Evolutionary conservation across 2,888 invertebrate genomes (phyloP), one percentile per base, ranked within the genome.

Genomic region (Phyllotreta striolata): DNA sequence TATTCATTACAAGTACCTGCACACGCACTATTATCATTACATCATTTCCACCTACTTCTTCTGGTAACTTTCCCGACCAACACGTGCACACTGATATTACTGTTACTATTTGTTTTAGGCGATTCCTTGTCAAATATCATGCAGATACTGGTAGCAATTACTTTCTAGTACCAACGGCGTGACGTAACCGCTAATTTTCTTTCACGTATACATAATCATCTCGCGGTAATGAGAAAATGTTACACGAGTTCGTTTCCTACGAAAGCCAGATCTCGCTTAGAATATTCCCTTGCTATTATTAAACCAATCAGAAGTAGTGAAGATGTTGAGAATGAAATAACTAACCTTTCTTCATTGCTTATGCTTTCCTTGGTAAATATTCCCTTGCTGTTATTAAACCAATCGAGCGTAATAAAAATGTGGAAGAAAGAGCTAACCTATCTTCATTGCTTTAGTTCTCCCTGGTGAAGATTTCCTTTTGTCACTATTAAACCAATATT

Each of bases 391-490:
- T n/a, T n/a, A n/a, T n/a, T n/a, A n/a, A n/a, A n/a, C n/a, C n/a
- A n/a, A n/a, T n/a, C n/a, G n/a, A n/a, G n/a, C n/a, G n/a, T n/a
- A n/a, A n/a, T n/a, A n/a, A 0, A 38, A 57, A 10, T 9, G 10
- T 1, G 34, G 2, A 35, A 0, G n/a, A 1, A 34, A 9, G 12
- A 6, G 49, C 70, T 70, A 68, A 86, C 81, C 89, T 83, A 75
- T 90, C n/a, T n/a, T n/a, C n/a, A n/a, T n/a, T n/a, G n/a, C n/a
- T n/a, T n/a, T n/a, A n/a, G n/a, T n/a, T n/a, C n/a, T n/a, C n/a
- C n/a, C n/a, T n/a, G n/a, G n/a, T n/a, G n/a, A n/a, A n/a, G n/a
- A n/a, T n/a, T n/a, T n/a, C n/a, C n/a, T n/a, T n/a, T n/a, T n/a
- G n/a, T n/a, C n/a, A n/a, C n/a, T n/a, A n/a, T n/a, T n/a, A n/a